Percentiles rank a stretch among this genome's conserved stretches.
Conservation (phyloP, 2,113 vertebrate species). For the Indri indri region DNA sequence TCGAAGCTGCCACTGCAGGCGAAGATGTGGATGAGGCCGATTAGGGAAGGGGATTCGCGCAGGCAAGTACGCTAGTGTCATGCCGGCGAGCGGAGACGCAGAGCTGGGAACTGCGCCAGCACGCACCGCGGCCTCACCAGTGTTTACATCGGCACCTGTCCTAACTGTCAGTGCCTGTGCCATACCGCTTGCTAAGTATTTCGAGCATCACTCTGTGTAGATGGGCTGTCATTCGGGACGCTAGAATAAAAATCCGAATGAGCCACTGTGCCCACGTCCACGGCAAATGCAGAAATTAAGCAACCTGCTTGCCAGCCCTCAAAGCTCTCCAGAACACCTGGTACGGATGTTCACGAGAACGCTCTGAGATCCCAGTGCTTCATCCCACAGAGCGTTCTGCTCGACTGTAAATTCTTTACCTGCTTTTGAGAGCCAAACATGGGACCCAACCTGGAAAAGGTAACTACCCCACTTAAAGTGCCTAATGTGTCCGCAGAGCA, state of each 20-base stretch:
- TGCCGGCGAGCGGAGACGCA: accelerated
- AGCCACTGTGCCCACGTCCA: accelerated
- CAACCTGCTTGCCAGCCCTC: neutral
- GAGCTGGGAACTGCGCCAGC: neutral
- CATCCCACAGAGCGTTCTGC: neutral
- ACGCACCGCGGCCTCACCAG: accelerated
- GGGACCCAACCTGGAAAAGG: neutral
- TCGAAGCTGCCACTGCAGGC: conserved; percentile 95
- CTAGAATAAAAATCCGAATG: neutral
- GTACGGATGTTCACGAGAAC: neutral
- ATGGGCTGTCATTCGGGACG: neutral
- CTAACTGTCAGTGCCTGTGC: neutral
- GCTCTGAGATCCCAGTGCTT: neutral
- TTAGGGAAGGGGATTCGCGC: conserved; percentile 25
- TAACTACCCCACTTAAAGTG: conserved; percentile 45
- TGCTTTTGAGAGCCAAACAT: conserved; percentile 20
- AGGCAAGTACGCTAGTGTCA: neutral
- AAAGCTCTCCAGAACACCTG: neutral
- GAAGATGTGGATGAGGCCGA: conserved; percentile 85
- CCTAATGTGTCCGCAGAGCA: conserved; percentile 39
- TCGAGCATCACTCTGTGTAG: neutral
- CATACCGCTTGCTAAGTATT: accelerated
- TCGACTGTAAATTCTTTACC: neutral
- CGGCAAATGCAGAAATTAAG: neutral
- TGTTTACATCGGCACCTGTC: neutral